phyloP scores from a whole-genome alignment of 2,113 vertebrate species.

The Channa argus region DNA sequence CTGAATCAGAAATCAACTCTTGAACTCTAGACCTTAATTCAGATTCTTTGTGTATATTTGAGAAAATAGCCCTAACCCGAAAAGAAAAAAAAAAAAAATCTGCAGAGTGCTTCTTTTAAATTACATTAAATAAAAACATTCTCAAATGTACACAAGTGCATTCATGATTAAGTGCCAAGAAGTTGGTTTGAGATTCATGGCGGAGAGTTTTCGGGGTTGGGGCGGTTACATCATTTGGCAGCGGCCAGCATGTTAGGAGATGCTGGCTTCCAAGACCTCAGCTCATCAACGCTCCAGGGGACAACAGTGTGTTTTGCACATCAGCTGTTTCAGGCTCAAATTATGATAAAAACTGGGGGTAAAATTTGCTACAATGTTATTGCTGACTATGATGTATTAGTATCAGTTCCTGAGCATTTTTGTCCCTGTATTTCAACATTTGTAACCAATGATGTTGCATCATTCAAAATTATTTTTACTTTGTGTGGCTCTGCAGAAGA shows the following conservation, averaged over 20 bases:
- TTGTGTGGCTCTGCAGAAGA: slow-evolving; percentile 18
- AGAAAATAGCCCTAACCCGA: slow-evolving; percentile 37
- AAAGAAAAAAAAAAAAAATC: neutral
- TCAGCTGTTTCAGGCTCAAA: slow-evolving; percentile 45
- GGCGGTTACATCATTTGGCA: slow-evolving; percentile 57
- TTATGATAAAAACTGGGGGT: slow-evolving; percentile 9
- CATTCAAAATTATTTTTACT: slow-evolving; percentile 13
- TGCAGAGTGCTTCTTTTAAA: slow-evolving; percentile 41
- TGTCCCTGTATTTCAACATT: slow-evolving; percentile 49
- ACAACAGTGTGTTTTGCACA: slow-evolving; percentile 38
- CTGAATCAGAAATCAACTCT: slow-evolving; percentile 64
- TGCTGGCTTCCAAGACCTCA: slow-evolving; percentile 49
- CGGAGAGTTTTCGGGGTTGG: neutral
- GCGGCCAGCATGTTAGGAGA: slow-evolving; percentile 54
- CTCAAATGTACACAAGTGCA: slow-evolving; percentile 76
- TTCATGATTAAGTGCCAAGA: slow-evolving; percentile 38
- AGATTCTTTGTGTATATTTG: slow-evolving; percentile 58
- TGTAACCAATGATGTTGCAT: slow-evolving; percentile 30
- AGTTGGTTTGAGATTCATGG: slow-evolving; percentile 69
- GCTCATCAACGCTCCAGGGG: slow-evolving; percentile 30
- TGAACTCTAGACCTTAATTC: slow-evolving; percentile 25
- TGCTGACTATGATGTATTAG: slow-evolving; percentile 68
- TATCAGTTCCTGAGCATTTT: slow-evolving; percentile 74
- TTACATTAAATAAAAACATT: slow-evolving; percentile 70
- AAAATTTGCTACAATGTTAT: slow-evolving; percentile 58